Percentiles rank a stretch among this genome's conserved stretches.
phyloP scores from a whole-genome alignment of 2,113 vertebrate genomes.

The Stomatorhinus ivindoensis region DNA sequence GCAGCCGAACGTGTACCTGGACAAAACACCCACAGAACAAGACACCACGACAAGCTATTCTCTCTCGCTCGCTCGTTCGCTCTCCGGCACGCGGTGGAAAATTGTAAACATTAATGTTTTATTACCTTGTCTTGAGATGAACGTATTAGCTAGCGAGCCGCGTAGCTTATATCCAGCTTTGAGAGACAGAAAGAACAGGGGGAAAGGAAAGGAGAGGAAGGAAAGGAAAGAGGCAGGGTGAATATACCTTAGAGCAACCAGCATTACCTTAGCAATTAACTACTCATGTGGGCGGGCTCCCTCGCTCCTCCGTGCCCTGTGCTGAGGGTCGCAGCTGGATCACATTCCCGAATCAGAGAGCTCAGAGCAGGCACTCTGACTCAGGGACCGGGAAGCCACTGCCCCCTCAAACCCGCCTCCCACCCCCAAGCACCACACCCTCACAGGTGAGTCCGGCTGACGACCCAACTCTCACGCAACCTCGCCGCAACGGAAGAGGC shows the following conservation, averaged over 20 bases:
- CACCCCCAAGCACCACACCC: not conserved
- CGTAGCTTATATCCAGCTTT: slow-evolving; percentile 73
- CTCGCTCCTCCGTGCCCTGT: slow-evolving; percentile 13
- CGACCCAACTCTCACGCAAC: not conserved
- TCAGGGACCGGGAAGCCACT: not conserved
- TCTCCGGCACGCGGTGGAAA: slow-evolving; percentile 36
- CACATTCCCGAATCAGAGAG: slow-evolving; percentile 25
- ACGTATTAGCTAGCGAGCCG: slow-evolving; percentile 71
- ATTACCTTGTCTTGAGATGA: slow-evolving; percentile 76
- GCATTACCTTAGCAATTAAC: slow-evolving; percentile 40
- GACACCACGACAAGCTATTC: slow-evolving; percentile 29
- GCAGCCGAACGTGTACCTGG: not conserved
- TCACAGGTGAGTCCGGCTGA: slow-evolving; percentile 5
- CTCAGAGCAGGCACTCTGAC: not conserved
- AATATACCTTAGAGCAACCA: slow-evolving; percentile 41
- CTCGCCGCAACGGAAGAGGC: not conserved
- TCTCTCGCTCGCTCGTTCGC: slow-evolving; percentile 22
- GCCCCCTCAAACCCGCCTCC: not conserved
- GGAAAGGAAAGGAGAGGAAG: slow-evolving; percentile 22
- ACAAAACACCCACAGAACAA: slow-evolving; percentile 30
- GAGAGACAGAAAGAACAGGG: slow-evolving; percentile 38
- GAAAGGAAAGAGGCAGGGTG: slow-evolving; percentile 43
- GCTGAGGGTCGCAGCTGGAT: slow-evolving; percentile 19
- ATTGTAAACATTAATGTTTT: slow-evolving; percentile 38
- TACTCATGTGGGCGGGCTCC: slow-evolving; percentile 31